Base-by-base conservation (phyloP, 2,888 invertebrate genomes). In the Kryphioiulus occultus region DNA sequence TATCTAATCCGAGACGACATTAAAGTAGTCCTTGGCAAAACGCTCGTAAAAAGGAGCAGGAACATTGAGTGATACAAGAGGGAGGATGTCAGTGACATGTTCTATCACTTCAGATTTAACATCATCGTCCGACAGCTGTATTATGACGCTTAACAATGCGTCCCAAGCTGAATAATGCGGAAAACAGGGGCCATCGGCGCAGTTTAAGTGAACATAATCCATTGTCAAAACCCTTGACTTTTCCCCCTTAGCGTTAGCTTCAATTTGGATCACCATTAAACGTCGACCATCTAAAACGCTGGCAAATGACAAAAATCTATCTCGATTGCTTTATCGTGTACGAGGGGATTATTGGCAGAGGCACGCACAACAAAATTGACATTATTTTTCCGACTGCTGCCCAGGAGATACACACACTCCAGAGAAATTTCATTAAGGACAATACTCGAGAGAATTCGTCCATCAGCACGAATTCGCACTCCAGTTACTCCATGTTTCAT, bases 261-360 rank as follows among this genome's bases (percentile, higher is more conserved):
- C 78, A 78, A 78, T 78, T 78, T 78, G 78, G 78, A 1, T 30
- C 12, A 15, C 78, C 78, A 78, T 78, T 78, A 78, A 30, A 12
- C 78, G 78, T 78, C 30, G 78, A 15, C 78, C 78, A 78, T 78
- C 78, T 30, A 78, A 78, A 78, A 30, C 78, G 78, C 30, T 26
- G 15, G 15, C 78, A 78, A 78, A 78, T 30, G 78, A 78, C 78
- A 78, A 78, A 78, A 78, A 78, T 78, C 78, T 78, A 78, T 78
- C 78, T 78, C 78, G 78, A 78, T 78, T 78, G 78, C 78, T 78
- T 78, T 78, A 78, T 30, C 78, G 78, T 78, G 78, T 78, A 78
- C 78, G 78, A 78, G 10, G 78, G 30, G 78, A 78, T 78, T 78
- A 78, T 78, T 78, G 78, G 78, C 78, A 78, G 78, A 78, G 26